Evolutionary conservation across 2,113 vertebrate genomes (phyloP).

Genomic region (Anser brachyrhynchus): DNA sequence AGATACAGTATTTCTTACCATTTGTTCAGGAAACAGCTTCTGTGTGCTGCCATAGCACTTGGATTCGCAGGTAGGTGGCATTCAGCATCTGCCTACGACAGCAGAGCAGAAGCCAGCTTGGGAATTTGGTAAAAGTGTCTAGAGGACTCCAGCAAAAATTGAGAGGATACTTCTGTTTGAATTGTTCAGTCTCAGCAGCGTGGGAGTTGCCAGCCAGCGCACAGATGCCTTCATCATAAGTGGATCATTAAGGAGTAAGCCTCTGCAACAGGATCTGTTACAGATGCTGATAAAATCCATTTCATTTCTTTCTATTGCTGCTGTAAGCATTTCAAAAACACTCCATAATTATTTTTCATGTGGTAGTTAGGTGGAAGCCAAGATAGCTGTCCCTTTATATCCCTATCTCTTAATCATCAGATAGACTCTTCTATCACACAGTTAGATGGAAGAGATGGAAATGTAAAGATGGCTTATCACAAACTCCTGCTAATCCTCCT

Average conservation of each 20-base stretch:
- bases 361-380: conserved; percentile 14
- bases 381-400: conserved; percentile 20
- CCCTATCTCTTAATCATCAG: conserved; percentile 29
- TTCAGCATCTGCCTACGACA: background rate
- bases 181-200: background rate
- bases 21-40: background rate
- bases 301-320: background rate
- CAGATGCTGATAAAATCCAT: background rate
- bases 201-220: background rate
- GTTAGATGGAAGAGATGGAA: conserved; percentile 37
- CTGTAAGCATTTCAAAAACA: conserved; percentile 42
- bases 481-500: conserved; percentile 39
- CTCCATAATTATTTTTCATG: conserved; percentile 35
- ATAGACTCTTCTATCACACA: conserved; percentile 33
- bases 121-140: background rate
- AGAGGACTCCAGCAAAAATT: background rate
- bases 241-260: background rate
- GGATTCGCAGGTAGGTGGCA: accelerated
- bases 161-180: background rate
- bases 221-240: background rate
- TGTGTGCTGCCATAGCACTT: background rate
- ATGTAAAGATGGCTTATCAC: conserved; percentile 45
- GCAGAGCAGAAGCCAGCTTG: background rate
- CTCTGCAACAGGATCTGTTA: background rate
- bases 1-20: background rate